Percentiles rank a stretch among this genome's conserved stretches.
phyloP scores from a whole-genome alignment of 2,797 vertebrate genomes.

The Merluccius polli region DNA sequence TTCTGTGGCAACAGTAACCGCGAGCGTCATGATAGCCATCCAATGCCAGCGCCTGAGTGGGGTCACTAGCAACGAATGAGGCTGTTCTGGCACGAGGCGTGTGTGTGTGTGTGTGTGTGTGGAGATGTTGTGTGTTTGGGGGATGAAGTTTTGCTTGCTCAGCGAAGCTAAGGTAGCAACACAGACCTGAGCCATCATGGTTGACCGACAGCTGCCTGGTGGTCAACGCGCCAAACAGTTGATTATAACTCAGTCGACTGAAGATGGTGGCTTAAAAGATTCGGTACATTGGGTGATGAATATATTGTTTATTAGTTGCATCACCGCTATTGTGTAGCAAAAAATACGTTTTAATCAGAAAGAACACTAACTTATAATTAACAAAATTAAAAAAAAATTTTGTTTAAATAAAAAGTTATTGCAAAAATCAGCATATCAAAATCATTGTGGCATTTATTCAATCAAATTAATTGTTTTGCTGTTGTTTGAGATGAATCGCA shows the following conservation, averaged over 20 bases:
- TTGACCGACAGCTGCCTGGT: no score
- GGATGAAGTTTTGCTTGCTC: neutral
- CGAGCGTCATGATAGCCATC: neutral
- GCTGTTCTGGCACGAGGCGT: neutral
- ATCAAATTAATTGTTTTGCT: no score
- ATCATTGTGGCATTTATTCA: no score
- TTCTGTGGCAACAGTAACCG: neutral
- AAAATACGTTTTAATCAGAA: no score
- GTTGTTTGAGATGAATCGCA: no score
- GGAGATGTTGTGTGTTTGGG: neutral
- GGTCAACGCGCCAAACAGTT: neutral
- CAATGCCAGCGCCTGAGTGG: neutral
- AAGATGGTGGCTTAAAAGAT: neutral
- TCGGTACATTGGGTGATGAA: neutral
- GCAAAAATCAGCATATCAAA: no score
- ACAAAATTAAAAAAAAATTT: no score
- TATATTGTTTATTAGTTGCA: neutral
- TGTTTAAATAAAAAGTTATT: no score
- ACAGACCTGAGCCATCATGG: no score
- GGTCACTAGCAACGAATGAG: neutral
- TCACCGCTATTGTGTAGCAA: no score
- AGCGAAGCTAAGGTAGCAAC: neutral
- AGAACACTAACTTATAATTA: no score
- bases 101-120: neutral
- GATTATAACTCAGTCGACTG: neutral